Evolutionary conservation across 2,113 vertebrate genomes (phyloP).

Genomic region (Heterotis niloticus): DNA sequence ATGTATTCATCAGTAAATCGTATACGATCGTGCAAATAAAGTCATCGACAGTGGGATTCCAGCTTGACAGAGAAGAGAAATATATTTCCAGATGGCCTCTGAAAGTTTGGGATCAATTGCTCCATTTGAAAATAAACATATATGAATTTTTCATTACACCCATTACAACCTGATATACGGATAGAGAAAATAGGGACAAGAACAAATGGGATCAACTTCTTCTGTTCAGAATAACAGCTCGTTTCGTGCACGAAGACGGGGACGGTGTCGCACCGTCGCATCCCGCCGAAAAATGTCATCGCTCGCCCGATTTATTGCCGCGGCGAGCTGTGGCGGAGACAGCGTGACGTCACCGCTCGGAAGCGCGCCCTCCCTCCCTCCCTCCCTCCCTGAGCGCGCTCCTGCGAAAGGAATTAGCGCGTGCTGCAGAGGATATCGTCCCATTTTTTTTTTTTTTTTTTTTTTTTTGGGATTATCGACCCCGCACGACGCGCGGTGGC

Average conservation of each 20-base stretch:
- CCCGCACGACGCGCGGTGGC: conserved; percentile 22
- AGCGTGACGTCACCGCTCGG: conserved; percentile 37
- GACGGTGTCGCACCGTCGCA: not conserved
- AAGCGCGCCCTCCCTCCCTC: conserved; percentile 30
- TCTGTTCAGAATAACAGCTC: not conserved
- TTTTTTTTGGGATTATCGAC: conserved; percentile 41
- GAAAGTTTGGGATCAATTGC: not conserved
- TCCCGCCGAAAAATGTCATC: conserved; percentile 3
- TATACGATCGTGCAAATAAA: not conserved
- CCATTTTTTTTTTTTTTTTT: too few relatives aligned
- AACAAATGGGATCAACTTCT: not conserved
- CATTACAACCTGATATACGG: too few relatives aligned
- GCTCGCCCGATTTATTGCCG: not conserved
- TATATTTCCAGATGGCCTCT: not conserved
- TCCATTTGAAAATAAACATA: not conserved
- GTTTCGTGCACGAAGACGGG: not conserved
- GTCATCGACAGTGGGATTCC: not conserved
- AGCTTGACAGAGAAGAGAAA: too few relatives aligned
- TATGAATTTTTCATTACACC: too few relatives aligned
- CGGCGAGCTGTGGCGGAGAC: not conserved
- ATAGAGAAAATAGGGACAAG: too few relatives aligned
- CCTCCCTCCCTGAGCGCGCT: conserved; percentile 23
- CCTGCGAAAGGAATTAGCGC: conserved; percentile 35
- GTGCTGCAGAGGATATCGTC: conserved; percentile 32
- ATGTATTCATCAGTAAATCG: not conserved